These are phyloP conservation scores for Numenius arquata DNA, from an alignment of 2,113 vertebrate species.

Conservation along the genomic window DNA sequence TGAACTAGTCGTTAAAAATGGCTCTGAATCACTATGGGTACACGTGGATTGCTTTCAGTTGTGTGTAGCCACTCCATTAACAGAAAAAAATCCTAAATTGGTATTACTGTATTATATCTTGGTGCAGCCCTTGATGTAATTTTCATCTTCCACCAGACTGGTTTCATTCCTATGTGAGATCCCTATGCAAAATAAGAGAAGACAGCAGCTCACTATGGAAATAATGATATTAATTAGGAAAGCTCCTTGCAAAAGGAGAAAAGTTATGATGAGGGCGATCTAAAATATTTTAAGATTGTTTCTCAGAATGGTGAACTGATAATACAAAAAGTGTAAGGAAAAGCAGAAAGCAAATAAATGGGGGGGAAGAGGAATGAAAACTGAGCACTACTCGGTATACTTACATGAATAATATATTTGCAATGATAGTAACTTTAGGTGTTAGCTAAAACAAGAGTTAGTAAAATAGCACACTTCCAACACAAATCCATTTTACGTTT, in stretches of 20 bases:
- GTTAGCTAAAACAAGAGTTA: neutral
- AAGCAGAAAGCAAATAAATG: neutral
- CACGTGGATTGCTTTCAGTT: neutral
- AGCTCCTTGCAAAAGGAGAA: neutral
- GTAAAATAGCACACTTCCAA: neutral
- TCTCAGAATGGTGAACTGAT: neutral
- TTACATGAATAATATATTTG: neutral
- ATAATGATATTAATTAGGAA: neutral
- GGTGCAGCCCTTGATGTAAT: neutral
- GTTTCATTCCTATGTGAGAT: neutral
- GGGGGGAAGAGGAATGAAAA: neutral
- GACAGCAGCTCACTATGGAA: neutral
- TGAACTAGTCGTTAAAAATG: neutral
- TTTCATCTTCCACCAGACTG: neutral
- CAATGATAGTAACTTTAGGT: neutral
- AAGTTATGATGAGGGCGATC: neutral
- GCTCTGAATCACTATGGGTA: neutral
- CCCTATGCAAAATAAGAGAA: neutral
- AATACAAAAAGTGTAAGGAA: neutral
- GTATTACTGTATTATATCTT: neutral
- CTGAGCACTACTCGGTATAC: neutral
- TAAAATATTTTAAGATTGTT: neutral
- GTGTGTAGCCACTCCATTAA: neutral
- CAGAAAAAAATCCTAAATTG: neutral
- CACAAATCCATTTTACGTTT: neutral